Evolutionary conservation across 92 coral and sea anemone species (phyloP), one percentile per base, ranked within the genome.

Genomic region (Montipora capitata): DNA sequence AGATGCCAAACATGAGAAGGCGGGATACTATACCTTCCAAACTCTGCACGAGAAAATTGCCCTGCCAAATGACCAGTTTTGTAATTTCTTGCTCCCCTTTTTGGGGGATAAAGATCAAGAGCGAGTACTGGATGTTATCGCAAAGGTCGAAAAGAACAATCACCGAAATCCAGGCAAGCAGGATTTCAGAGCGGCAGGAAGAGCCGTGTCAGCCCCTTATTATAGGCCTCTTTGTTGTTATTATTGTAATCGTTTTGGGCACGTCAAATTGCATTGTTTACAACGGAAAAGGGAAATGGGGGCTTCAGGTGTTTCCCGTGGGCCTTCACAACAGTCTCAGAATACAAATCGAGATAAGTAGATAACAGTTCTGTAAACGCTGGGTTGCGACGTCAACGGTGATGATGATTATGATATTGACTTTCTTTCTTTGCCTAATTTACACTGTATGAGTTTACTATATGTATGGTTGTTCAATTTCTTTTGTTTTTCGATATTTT

Each of bases 41-140:
- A 88, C 88, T 14, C 89, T 88, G 7, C 42, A 83, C n/a, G 57
- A 76, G 12, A 83, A 88, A 62, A 17, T 74, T 72, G 73, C 83
- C 41, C 17, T 27, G 17, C 45, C 89, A 41, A 59, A 83, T 11
- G 79, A 74, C 67, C 78, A 82, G 74, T 82, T 88, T 49, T 40
- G 68, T 20, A 49, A 43, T n/a, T 83, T 44, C 52, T 76, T 88
- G 20, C 43, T 82, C 40, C 88, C 89, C 12, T 68, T 83, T 3
- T 67, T 88, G 20, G 92, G 92, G 3, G 92, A 88, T 62, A 88
- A 88, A 40, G 88, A 88, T 41, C 92, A 88, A 43, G 89, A 88
- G 27, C 82, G 74, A 13, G 66, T 87, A 9, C 40, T 88, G 40
- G 81, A 81, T 6, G 67, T 73, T 14, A 74, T 88, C 7, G 63